Evolutionary conservation across 2,888 invertebrate genomes (phyloP).

Genomic region (Phytoseiulus persimilis): DNA sequence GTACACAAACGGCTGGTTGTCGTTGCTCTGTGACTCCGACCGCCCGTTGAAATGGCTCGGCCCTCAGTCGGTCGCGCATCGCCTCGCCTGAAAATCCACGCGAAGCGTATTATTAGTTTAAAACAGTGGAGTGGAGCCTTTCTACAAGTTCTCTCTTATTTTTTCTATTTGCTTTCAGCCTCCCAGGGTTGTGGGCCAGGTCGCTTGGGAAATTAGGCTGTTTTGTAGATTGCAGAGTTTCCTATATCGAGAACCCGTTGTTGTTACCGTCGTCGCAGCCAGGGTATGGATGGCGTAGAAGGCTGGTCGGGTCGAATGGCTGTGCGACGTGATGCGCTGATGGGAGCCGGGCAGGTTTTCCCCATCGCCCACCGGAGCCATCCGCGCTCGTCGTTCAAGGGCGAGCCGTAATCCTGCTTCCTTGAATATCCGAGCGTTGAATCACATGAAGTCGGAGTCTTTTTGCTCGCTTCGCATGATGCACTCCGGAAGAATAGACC

Average conservation of each 20-base stretch:
- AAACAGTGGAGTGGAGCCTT: constrained; percentile 15
- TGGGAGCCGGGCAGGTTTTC: neutral
- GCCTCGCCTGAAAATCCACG: neutral
- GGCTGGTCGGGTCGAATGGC: neutral
- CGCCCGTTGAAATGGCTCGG: neutral
- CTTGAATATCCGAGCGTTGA: neutral
- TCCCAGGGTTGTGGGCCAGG: constrained; percentile 5
- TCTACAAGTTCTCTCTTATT: constrained; percentile 20
- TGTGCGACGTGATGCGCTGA: neutral
- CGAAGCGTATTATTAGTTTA: constrained; percentile 36
- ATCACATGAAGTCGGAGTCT: neutral
- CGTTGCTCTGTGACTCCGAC: too few relatives aligned
- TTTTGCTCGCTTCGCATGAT: too few relatives aligned
- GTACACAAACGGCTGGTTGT: neutral
- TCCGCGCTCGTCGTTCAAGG: neutral
- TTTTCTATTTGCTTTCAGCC: constrained; percentile 35
- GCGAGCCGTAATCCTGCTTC: neutral
- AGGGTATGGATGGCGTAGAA: neutral
- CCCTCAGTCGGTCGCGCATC: neutral
- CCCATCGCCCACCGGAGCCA: neutral
- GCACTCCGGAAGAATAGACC: too few relatives aligned
- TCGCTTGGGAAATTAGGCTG: constrained; percentile 36
- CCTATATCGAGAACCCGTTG: neutral
- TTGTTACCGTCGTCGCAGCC: neutral
- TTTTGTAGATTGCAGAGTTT: constrained; percentile 23